phyloP scores from a whole-genome alignment of 2,113 vertebrate species.

The Bujurquina vittata region DNA sequence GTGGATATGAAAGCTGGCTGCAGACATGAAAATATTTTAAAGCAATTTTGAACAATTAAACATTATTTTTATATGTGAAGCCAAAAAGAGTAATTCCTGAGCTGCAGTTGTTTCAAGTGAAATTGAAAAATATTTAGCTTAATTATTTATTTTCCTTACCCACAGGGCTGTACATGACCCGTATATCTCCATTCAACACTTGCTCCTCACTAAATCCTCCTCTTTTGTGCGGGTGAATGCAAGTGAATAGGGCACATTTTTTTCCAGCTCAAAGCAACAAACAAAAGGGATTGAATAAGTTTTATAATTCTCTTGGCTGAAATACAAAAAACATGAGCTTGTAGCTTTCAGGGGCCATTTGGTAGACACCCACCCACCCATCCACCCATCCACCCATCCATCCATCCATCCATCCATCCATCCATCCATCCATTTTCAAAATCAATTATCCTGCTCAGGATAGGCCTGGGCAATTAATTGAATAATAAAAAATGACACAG shows the following conservation, averaged over 20 bases:
- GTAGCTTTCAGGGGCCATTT: background rate
- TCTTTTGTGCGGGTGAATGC: slow-evolving; percentile 33
- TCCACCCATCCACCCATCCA: background rate
- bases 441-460: background rate
- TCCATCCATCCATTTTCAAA: background rate
- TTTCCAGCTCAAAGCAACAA: slow-evolving; percentile 35
- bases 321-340: slow-evolving; percentile 21
- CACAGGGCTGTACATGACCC: slow-evolving; percentile 8
- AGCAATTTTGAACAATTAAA: background rate
- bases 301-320: slow-evolving; percentile 45
- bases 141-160: slow-evolving; percentile 21
- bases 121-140: background rate
- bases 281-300: slow-evolving; percentile 43
- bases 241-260: slow-evolving; percentile 42
- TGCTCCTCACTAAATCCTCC: slow-evolving; percentile 44
- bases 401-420: background rate
- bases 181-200: slow-evolving; percentile 49
- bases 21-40: background rate
- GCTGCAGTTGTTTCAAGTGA: background rate
- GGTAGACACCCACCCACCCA: background rate
- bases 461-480: background rate
- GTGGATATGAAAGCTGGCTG: background rate
- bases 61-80: background rate
- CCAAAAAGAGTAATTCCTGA: background rate
- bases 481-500: background rate